Base-by-base conservation (phyloP, 2,113 vertebrate genomes). In the Hydrochoerus hydrochaeris region DNA sequence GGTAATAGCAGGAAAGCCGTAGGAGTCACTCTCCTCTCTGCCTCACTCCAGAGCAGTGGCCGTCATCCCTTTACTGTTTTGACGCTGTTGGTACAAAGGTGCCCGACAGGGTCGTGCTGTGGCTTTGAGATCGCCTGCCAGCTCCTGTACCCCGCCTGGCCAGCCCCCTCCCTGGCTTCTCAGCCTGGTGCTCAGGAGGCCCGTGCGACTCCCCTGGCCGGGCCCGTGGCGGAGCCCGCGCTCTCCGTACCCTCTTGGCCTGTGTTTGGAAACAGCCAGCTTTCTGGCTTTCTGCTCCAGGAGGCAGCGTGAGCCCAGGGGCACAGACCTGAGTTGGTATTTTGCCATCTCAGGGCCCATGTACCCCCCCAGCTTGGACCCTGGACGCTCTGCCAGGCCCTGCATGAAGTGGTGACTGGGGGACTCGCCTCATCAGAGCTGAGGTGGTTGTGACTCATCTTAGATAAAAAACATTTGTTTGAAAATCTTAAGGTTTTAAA, bases 401-500 rank as follows among this genome's bases (percentile, higher is more conserved):
- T 95, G 46, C 20, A 2, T 24, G 24, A 57, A 86, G 62, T 44
- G 7, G 28, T 63, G 49, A 75, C 30, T 60, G 63, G 41, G 63
- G 73, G 41, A 44, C 26, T 83, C 28, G 67, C 49, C 75, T 90
- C 60, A 35, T 41, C 49, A 62, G n/a, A 67, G 62, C 63, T 46
- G 5, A 14, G n/a, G 2, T 71, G 12, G 19, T 80, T n/a, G 17
- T 93, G 4, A 60, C 38, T 92, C 46, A 41, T 73, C 73, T 65
- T 89, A 89, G 88, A 73, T 90, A 90, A 86, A 92, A 92, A 90
- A 41, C 2, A 11, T 69, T 83, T 83, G 6, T 52, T 81, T 86
- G 49, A 81, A 90, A 96, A 85, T 71, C 22, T 77, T 28, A 30
- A 82, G 26, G 73, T 77, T 92, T 92, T 85, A 91, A 78, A 30